phyloP scores from a whole-genome alignment of 2,113 vertebrate genomes.

The Micromys minutus region DNA sequence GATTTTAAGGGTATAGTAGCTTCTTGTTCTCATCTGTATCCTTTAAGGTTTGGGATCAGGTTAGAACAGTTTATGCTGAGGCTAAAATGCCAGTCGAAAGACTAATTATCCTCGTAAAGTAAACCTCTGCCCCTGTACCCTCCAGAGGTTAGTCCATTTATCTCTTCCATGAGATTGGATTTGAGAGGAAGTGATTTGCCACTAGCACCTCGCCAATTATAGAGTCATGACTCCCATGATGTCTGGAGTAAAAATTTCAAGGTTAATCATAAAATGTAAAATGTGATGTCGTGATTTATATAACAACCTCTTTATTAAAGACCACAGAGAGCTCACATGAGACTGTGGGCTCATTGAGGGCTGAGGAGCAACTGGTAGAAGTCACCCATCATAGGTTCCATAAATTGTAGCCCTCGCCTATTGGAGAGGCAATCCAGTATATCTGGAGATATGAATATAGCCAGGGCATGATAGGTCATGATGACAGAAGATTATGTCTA shows the following conservation, averaged over 20 bases:
- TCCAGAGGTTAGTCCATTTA: background rate
- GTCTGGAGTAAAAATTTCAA: slow-evolving; percentile 50
- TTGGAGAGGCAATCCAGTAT: background rate
- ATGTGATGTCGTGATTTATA: slow-evolving; percentile 32
- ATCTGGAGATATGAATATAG: slow-evolving; percentile 10
- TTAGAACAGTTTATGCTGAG: background rate
- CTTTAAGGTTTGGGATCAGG: background rate
- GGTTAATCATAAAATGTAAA: slow-evolving; percentile 45
- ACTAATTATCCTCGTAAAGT: background rate
- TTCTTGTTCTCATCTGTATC: background rate
- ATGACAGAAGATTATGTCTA: background rate
- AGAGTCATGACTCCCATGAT: slow-evolving; percentile 20
- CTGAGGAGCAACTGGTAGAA: background rate
- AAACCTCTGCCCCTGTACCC: accelerated
- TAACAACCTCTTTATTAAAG: background rate
- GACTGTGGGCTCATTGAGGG: background rate
- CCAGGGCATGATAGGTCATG: background rate
- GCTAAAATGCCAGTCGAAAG: slow-evolving; percentile 17
- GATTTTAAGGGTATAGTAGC: background rate
- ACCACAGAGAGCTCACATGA: background rate
- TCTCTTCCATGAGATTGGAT: slow-evolving; percentile 12
- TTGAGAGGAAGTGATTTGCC: slow-evolving; percentile 25
- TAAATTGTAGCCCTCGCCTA: background rate
- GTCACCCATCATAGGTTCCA: background rate
- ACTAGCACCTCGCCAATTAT: background rate